Conservation (phyloP, 2,888 invertebrate genomes). For the Meganola albula region DNA sequence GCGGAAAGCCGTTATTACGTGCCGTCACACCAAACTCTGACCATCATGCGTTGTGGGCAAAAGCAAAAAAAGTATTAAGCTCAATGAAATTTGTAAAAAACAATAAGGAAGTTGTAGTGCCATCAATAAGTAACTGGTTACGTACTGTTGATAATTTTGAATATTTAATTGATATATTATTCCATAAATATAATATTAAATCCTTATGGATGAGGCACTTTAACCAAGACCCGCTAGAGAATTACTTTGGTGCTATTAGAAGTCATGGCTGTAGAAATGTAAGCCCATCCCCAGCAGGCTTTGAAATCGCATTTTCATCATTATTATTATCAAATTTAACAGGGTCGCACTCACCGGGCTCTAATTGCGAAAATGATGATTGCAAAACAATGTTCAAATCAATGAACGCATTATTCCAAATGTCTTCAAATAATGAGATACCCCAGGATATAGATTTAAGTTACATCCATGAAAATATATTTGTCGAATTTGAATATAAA, state of each 20-base stretch:
- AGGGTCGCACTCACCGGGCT: constrained; percentile 9
- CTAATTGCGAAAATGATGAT: constrained; percentile 18
- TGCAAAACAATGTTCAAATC: constrained; percentile 5
- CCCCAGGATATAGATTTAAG: too few species aligned
- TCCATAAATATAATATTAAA: background rate
- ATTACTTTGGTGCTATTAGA: constrained; percentile 12
- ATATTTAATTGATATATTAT: background rate
- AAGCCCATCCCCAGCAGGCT: constrained; percentile 5
- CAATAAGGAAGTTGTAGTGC: background rate
- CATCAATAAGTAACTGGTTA: constrained; percentile 3
- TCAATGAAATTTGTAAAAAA: constrained; percentile 4
- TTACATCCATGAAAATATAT: too few species aligned
- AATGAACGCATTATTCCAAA: too few species aligned
- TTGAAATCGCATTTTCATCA: constrained; percentile 7
- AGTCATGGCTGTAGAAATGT: constrained; percentile 7
- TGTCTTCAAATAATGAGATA: too few species aligned
- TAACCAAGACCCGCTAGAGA: constrained; percentile 13
- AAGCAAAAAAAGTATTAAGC: background rate
- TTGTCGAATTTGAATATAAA: too few species aligned
- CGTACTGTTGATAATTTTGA: constrained; percentile 5
- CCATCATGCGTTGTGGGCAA: constrained; percentile 1
- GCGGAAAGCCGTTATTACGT: constrained; percentile 4
- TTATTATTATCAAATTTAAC: constrained; percentile 13
- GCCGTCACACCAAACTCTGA: background rate
- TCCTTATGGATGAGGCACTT: constrained; percentile 10